Evolutionary conservation across 2,113 vertebrate species (phyloP), one percentile per base, ranked within the genome.

Genomic region (Melanerpes aurifrons): DNA sequence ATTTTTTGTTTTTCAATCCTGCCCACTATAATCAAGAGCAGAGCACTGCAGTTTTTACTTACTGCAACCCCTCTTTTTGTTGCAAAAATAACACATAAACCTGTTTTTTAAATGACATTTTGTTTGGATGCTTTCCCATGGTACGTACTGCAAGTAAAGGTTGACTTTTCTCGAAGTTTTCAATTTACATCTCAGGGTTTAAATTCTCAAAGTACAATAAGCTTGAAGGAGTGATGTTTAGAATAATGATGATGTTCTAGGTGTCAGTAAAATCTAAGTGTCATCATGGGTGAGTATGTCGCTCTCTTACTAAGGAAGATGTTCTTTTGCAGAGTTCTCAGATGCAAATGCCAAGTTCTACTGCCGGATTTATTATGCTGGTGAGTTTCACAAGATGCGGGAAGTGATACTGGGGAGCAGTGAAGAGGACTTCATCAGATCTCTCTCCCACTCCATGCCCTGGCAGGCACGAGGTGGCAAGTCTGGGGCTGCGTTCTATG

Each of bases 391-490:
- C 88, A 98, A 98, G 96, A 99, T 99, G 99, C 98, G 99, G 0
- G 99, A 98, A 72, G 99, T 98, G 94, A 99, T 99, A 89, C 97
- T 99, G 97, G 99, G 98, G 94, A 99, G 98, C 97, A 97, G 96
- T 0, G 98, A 99, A 69, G 99, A 99, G 35, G 99, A 99, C 88
- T 99, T 99, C 37, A 98, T 99, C 69, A 98, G 98, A 28, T 99
- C 99, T 7, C 98, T 99, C 20, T 99, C 99, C 11, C 99, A 99
- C 96, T 99, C 99, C 0, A 98, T 99, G 37, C 99, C 99, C 87
- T 99, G 99, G 99, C 99, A 99, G 94, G 99, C 99, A 26, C 98
- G 99, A 3, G 99, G 99, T 3, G 99, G 99, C 31, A 99, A 99
- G 64, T 99, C 99, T 4, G 99, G 99, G 84, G 99, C 99, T 3